Evolutionary conservation across 2,888 invertebrate genomes (phyloP), one percentile per base, ranked within the genome.

Genomic region (Tillus elongatus): DNA sequence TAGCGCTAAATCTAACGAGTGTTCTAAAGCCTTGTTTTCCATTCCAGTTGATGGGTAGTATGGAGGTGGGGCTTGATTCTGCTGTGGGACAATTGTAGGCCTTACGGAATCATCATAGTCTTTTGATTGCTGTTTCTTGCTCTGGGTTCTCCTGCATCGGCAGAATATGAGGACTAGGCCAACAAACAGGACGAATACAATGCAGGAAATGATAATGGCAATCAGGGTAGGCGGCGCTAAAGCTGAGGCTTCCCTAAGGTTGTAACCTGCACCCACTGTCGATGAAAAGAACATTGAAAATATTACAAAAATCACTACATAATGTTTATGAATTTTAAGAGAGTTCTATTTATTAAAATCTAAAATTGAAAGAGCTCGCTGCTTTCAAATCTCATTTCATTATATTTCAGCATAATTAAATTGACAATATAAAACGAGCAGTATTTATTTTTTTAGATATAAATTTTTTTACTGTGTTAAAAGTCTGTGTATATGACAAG

Each of bases 1-100:
- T 38, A 88, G 63, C 2, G 84, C 84, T 51, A 88, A 71, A 57
- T 91, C 91, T 74, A 89, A 77, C 4, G 87, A 87, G 65, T 88
- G 85, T 64, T 91, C 90, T 30, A 91, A 68, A 15, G 89, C 91
- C 66, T 91, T 91, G 64, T 91, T 91, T 67, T 91, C 91, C 74
- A 87, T 78, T 1, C 87, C 87, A 31, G 83, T 76, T 8, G 79
- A 79, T n/a, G 89, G 87, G 58, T 89, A 89, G 54, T 90, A 90
- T 0, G 89, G 89, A 16, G 89, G 89, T 13, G 89, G 89, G 1
- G 87, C 86, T 56, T 86, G 85, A 43, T 82, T 85, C 63, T 86
- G 87, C 44, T 84, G 83, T n/a, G 85, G 78, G 27, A 87, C 85
- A 63, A 88, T 81, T 32, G 86, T 82, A 11, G 87, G 86, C 38